Evolutionary conservation across 1,140 invertebrate genomes (phyloP), one percentile per base, ranked within the genome.

Genomic region (roundworm (Caenorhabditis elegans)): DNA sequence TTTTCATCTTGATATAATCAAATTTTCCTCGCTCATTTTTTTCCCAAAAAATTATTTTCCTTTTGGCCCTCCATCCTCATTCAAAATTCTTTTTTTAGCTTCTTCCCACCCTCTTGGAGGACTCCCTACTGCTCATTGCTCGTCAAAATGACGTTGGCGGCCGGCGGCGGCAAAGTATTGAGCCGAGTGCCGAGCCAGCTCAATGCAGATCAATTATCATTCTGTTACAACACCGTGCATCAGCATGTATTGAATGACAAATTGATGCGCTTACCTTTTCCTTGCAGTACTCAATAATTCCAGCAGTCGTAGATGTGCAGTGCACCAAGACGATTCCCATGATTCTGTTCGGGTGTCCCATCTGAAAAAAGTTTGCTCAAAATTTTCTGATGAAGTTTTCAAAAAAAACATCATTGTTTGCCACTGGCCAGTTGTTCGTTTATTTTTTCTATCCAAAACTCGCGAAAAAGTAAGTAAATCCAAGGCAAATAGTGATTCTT

Each of bases 241-340:
- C n/a, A 0, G 43, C 60, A 49, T 34, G 49, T 3, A 78, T 53
- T 36, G 15, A 78, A 39, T 39, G 77, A 31, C 48, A 55, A 48
- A 48, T 43, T 75, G 26, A 39, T 34, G 22, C 24, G 31, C 86
- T 83, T 86, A 94, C 94, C 92, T 95, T 93, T 86, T 94, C 94
- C 87, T 94, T 94, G 89, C 96, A 93, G 84, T 94, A 94, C 88
- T 96, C 95, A 89, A 95, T 93, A 39, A 96, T 94, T 13, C 94
- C 94, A 13, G 94, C 94, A 24, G 94, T 94, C 55, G 94, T 95
- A 26, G 93, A 94, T 0, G 95, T 96, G 88, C 94, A 95, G 91
- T 96, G 95, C 86, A 96, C 94, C 75, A 96, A 92, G 82, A 90
- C 87, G 31, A 91, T 86, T 6, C 94, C 95, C 26, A 95, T 90